Evolutionary conservation across 2,113 vertebrate genomes (phyloP).

Genomic region (Sigmodon hispidus): DNA sequence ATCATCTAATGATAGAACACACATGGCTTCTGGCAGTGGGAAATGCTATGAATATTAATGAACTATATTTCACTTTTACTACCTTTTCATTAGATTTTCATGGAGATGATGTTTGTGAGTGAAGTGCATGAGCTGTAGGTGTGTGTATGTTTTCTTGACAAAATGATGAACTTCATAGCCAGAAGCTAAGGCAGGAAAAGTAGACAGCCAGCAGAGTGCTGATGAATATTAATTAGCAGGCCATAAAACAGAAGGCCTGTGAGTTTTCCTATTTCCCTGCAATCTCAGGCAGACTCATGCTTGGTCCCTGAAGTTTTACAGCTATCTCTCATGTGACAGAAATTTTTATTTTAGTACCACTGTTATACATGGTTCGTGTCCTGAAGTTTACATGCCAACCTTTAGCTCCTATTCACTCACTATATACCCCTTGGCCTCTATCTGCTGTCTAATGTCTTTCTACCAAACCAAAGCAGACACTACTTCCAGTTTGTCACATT

Average conservation of each 20-base stretch:
- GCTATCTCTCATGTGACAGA: neutral
- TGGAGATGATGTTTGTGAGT: slow-evolving; percentile 56
- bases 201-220: neutral
- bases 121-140: slow-evolving; percentile 2
- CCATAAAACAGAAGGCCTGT: neutral
- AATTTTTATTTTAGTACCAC: neutral
- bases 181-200: neutral
- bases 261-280: too few species aligned
- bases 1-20: neutral
- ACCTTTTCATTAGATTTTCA: slow-evolving; percentile 67
- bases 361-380: neutral
- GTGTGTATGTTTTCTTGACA: slow-evolving; percentile 57
- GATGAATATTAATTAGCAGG: neutral
- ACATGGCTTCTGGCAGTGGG: slow-evolving; percentile 13
- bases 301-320: neutral
- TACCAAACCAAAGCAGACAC: neutral
- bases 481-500: neutral
- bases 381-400: neutral
- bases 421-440: too few species aligned
- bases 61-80: slow-evolving; percentile 57
- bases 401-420: neutral
- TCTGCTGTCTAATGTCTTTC: neutral
- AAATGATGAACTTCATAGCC: neutral
- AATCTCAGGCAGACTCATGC: neutral
- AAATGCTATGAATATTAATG: slow-evolving; percentile 66